Evolutionary conservation across 2,113 vertebrate genomes (phyloP), one percentile per base, ranked within the genome.

Genomic region (Picathartes gymnocephalus): DNA sequence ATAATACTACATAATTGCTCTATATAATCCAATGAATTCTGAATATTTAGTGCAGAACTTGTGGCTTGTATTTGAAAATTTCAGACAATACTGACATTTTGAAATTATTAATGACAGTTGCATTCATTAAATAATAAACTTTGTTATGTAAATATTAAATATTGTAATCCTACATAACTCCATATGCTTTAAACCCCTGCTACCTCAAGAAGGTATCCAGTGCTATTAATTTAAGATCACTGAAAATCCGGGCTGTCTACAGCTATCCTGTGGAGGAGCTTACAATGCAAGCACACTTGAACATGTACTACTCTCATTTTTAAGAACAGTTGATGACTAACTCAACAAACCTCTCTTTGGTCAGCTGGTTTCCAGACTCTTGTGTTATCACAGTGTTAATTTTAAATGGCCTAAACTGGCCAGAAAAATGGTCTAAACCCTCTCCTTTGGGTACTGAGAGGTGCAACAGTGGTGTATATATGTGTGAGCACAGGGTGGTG

Each of bases 401-500:
- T 33, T n/a, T 8, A 83, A 47, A 76, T 13, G 12, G 56, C 48
- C 23, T n/a, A 7, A 35, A 24, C 0, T 21, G 64, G 23, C 13
- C 57, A 48, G 40, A 92, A 44, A 58, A 72, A 83, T 14, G 33
- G 20, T 6, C 18, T 37, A 11, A 11, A 60, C 1, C 1, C 15
- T 5, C 37, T 39, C 2, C 11, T 37, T 50, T 13, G 39, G 27
- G 42, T 28, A 3, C 16, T 4, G 14, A 60, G 83, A n/a, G 51
- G 28, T 6, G 47, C 20, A 51, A 65, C 54, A 42, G 31, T 6
- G 80, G 93, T 92, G 93, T 64, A 61, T 54, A 2, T n/a, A 4
- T 1, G 10, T n/a, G 68, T 30, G 64, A 86, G 65, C 93, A 94
- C 64, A 22, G 44, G 93, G 85, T 88, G 94, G 92, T 83, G 92